A percentile compares a stretch with the other conserved stretches of the same genome.
These are phyloP conservation scores for Nezara viridula DNA, from an alignment of 2,888 invertebrate species.

Conservation along the genomic window DNA sequence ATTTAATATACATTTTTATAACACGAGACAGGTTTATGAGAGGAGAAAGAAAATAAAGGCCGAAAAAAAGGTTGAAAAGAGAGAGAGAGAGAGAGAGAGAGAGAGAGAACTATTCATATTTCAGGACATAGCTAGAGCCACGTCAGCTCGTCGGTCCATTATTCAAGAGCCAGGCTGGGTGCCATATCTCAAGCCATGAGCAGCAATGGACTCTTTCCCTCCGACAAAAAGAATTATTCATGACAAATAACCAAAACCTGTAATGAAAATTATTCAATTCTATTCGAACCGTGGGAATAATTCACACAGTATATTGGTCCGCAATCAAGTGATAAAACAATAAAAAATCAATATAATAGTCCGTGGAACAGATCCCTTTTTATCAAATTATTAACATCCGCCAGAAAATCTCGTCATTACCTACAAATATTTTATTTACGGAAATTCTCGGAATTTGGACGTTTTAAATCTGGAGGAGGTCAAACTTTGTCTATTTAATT, in stretches of 20 bases:
- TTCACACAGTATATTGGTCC: no score
- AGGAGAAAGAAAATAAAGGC: neutral
- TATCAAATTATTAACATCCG: no score
- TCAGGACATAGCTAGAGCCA: neutral
- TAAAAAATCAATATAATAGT: no score
- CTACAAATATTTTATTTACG: no score
- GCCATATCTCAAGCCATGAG: neutral
- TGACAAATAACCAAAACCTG: neutral
- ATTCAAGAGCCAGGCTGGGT: neutral
- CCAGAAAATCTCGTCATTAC: no score
- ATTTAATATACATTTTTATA: neutral
- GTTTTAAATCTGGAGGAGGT: no score
- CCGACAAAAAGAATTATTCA: neutral
- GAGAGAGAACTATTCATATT: constrained; percentile 15
- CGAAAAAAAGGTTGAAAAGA: neutral
- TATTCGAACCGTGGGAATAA: no score
- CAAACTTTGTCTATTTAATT: no score
- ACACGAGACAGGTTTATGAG: neutral
- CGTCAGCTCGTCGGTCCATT: constrained; percentile 16
- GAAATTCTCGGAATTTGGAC: no score
- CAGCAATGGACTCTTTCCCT: neutral
- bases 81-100: neutral
- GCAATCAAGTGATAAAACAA: no score
- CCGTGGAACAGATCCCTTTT: no score
- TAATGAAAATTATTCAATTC: neutral